phyloP scores from a whole-genome alignment of 1,140 invertebrate genomes.

The Lucilia sericata region DNA sequence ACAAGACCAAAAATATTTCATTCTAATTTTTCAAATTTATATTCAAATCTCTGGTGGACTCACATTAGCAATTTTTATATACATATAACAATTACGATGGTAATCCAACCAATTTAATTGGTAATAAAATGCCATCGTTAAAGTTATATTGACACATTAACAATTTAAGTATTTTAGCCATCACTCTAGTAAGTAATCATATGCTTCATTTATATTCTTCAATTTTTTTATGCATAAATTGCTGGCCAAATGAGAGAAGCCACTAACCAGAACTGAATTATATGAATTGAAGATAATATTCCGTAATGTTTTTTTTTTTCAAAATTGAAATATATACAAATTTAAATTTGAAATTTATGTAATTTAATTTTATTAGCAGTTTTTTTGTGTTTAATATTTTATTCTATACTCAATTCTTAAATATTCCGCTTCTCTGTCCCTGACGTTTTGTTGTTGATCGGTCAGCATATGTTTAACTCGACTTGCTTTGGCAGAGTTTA shows the following conservation, averaged over 20 bases:
- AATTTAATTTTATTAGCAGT: neutral
- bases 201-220: neutral
- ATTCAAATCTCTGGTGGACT: too few species aligned
- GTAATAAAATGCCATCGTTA: constrained; percentile 15
- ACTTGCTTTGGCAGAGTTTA: neutral
- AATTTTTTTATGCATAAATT: neutral
- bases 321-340: neutral
- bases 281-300: neutral
- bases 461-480: neutral
- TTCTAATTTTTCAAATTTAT: too few species aligned
- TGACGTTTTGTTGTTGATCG: neutral
- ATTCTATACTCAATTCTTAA: neutral
- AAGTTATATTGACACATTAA: constrained; percentile 16
- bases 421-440: too few species aligned
- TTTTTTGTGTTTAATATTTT: neutral
- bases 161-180: neutral
- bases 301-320: neutral
- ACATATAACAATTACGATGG: neutral
- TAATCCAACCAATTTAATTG: neutral
- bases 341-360: neutral
- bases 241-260: neutral
- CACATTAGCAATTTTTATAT: neutral
- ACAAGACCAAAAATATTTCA: too few species aligned
- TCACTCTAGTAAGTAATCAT: neutral
- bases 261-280: neutral